phyloP scores from a whole-genome alignment of 2,888 invertebrate species.

The Timema podura region DNA sequence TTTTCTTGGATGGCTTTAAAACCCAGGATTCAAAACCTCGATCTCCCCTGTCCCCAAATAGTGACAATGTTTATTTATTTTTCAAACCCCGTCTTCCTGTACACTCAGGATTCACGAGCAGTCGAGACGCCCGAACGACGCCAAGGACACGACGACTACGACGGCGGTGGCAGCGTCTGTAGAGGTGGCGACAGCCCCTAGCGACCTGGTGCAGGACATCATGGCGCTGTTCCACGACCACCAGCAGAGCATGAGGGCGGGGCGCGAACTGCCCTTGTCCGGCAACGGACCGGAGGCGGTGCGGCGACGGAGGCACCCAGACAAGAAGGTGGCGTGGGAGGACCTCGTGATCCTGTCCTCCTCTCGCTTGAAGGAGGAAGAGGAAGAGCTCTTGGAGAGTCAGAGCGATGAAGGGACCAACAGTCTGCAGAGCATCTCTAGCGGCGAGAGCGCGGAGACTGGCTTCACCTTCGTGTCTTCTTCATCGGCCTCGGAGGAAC shows the following conservation, averaged over 20 bases:
- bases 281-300: not conserved
- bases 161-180: not conserved
- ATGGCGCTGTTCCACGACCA: slow-evolving; percentile 10
- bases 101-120: too few relatives aligned
- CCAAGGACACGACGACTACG: not conserved
- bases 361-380: slow-evolving; percentile 35
- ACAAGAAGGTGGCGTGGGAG: slow-evolving; percentile 9
- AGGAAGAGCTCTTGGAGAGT: slow-evolving; percentile 31
- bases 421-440: slow-evolving; percentile 30
- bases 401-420: slow-evolving; percentile 30
- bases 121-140: too few relatives aligned
- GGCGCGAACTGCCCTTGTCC: slow-evolving; percentile 4
- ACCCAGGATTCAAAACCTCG: too few relatives aligned
- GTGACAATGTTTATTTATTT: too few relatives aligned
- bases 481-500: not conserved
- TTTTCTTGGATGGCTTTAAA: too few relatives aligned
- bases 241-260: slow-evolving; percentile 10
- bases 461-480: slow-evolving; percentile 7
- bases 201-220: not conserved
- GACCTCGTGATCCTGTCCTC: not conserved
- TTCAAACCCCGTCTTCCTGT: too few relatives aligned
- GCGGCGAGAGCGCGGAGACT: slow-evolving; percentile 27
- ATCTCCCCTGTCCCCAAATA: too few relatives aligned
- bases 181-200: not conserved
- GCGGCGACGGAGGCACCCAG: not conserved